Conservation (phyloP, 2,113 vertebrate genomes). For the Daboia siamensis region DNA sequence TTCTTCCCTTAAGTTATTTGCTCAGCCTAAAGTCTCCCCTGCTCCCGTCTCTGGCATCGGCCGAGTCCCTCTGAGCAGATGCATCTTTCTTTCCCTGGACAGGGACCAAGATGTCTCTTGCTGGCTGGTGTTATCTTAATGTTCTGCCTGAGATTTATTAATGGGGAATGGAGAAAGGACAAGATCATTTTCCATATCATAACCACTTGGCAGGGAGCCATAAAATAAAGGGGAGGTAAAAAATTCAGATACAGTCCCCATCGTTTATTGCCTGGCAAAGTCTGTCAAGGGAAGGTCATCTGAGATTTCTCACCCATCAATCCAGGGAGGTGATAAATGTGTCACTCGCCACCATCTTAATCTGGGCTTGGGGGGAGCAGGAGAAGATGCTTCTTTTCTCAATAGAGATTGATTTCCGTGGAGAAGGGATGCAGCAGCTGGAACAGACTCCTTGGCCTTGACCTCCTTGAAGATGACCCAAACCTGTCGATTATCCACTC, state of each 20-base stretch:
- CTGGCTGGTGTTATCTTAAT: slow-evolving; percentile 29
- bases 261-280: slow-evolving; percentile 46
- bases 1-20: neutral
- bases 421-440: neutral
- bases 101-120: neutral
- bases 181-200: slow-evolving; percentile 42
- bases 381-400: slow-evolving; percentile 50
- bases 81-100: neutral
- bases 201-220: slow-evolving; percentile 37
- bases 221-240: neutral
- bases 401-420: slow-evolving; percentile 35
- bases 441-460: neutral
- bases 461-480: neutral
- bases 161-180: slow-evolving; percentile 24
- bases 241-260: slow-evolving; percentile 35
- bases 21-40: neutral
- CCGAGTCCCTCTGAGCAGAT: neutral
- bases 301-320: slow-evolving; percentile 32
- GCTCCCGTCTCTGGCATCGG: neutral
- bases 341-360: slow-evolving; percentile 37
- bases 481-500: neutral
- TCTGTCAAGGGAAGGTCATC: slow-evolving; percentile 48
- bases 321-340: slow-evolving; percentile 52
- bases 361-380: neutral
- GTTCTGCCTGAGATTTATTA: slow-evolving; percentile 46